These are phyloP conservation scores for Hypomesus transpacificus DNA, from an alignment of 2,113 vertebrate genomes.

Conservation along the genomic window DNA sequence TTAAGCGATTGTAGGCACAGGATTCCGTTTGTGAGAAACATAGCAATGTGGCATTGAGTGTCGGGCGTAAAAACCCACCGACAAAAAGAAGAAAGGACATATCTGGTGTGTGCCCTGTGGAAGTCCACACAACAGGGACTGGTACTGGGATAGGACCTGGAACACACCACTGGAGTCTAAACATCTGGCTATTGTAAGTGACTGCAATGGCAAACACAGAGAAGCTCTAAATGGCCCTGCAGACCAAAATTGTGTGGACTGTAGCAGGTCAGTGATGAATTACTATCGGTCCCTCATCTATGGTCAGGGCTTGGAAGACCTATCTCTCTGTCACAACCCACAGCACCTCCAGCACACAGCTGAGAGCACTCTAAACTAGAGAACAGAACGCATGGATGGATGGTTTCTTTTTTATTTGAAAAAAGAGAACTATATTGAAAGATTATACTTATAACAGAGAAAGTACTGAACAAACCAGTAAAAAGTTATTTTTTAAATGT, in stretches of 20 bases:
- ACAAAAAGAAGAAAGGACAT: constrained; percentile 15
- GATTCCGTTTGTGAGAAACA: background rate
- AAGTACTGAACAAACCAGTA: constrained; percentile 72
- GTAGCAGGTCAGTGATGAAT: background rate
- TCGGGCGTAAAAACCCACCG: background rate
- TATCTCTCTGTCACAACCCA: background rate
- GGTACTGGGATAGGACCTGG: constrained; percentile 21
- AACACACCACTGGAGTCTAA: constrained; percentile 43
- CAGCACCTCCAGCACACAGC: constrained; percentile 17
- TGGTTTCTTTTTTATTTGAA: constrained; percentile 44
- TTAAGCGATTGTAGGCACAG: background rate
- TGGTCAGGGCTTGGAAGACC: constrained; percentile 12
- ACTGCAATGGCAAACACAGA: constrained; percentile 12
- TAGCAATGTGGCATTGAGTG: constrained; percentile 5
- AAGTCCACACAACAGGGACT: constrained; percentile 1
- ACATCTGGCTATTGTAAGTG: constrained; percentile 12
- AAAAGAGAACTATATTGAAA: constrained; percentile 68
- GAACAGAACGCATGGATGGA: constrained; percentile 66
- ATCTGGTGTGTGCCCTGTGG: background rate
- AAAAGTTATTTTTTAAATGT: constrained; percentile 72
- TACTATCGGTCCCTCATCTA: constrained; percentile 36
- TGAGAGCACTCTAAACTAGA: constrained; percentile 46
- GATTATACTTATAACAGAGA: constrained; percentile 63
- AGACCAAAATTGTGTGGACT: background rate
- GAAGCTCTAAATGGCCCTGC: constrained; percentile 14